Evolutionary conservation across 2,797 vertebrate genomes (phyloP), one percentile per base, ranked within the genome.

Genomic region (Adrianichthys oophorus): DNA sequence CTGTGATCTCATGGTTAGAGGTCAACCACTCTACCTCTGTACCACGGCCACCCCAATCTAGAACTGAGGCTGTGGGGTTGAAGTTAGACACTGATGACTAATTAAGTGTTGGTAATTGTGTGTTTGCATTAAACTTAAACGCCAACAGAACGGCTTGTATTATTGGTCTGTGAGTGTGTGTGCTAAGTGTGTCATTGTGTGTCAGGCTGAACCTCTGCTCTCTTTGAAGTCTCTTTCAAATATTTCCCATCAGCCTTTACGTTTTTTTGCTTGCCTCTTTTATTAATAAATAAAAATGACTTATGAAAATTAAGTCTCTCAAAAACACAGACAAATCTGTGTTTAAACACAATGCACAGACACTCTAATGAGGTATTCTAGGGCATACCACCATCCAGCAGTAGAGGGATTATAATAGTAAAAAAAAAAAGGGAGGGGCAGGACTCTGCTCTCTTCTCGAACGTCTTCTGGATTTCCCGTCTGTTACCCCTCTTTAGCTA

Each of bases 401-500:
- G 47, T 16, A 29, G 55, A 56, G 7, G 61, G 71, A 53, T 72
- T 45, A 65, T 65, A 44, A 52, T 44, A 59, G 61, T 17, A 56
- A 41, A 29, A 15, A 12, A 32, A 18, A 15, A 15, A 3, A 26
- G 54, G 66, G 75, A 76, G 61, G 26, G 7, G 5, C 26, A 18
- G 68, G 73, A 43, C 52, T 53, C 63, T 52, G 53, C 51, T 65
- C 48, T 48, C 78, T 26, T 45, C 62, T 60, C 67, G 72, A 68
- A 70, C 74, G 74, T 82, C 70, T 66, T 56, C 65, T 41, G 56
- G 76, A 64, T 70, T 75, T 61, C 72, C 83, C 73, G 62, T 88
- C 88, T 90, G 86, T 83, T 77, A 75, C 75, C 79, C 77, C 73
- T 77, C 68, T 83, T 80, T 74, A 55, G 32, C 51, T 86, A 87